Base-by-base conservation (phyloP, 2,888 invertebrate species). In the Choreutis nemorana region DNA sequence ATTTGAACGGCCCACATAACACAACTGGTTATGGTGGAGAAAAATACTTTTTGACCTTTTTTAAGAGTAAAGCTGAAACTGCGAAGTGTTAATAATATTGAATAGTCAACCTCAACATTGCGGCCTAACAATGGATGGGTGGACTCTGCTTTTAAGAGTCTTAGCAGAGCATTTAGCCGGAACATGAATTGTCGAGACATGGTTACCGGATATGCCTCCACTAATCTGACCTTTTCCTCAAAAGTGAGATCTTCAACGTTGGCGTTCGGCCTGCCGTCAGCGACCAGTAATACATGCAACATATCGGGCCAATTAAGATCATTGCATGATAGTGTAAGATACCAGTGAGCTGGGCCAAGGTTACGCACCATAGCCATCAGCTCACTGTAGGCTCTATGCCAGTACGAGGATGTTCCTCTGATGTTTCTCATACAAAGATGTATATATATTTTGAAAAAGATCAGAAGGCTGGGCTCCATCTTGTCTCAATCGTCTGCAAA, bases 271-370 rank as follows among this genome's bases (percentile, higher is more conserved):
- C 35, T 25, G 21, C 37, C 34, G 35, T 42, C 46, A 6, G 46
- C 44, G 13, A 46, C 40, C 4, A 49, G 35, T 4, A 44, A 34
- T 15, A 39, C 48, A 32, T 41, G 44, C 5, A 37, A 31, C 37
- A 42, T 43, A 28, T 46, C 45, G 13, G 27, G 20, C 47, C 44
- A 50, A 30, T 45, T 35, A 2, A 48, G 24, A 30, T 50, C 45
- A 32, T 50, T 48, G 22, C 35, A 37, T 16, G 23, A 40, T 10
- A 35, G 44, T 40, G 29, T 37, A 5, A 31, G 9, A 13, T 29
- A 34, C 29, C 22, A 34, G 8, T 28, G 28, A 7, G 32, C 23
- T 8, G 29, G 29, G 1, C 33, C 30, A 14, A 33, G 14, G 16
- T 30, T 30, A n/a, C n/a, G n/a, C n/a, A n/a, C n/a, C n/a, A n/a